phyloP scores from a whole-genome alignment of 2,888 invertebrate genomes.

The Idaea straminata region DNA sequence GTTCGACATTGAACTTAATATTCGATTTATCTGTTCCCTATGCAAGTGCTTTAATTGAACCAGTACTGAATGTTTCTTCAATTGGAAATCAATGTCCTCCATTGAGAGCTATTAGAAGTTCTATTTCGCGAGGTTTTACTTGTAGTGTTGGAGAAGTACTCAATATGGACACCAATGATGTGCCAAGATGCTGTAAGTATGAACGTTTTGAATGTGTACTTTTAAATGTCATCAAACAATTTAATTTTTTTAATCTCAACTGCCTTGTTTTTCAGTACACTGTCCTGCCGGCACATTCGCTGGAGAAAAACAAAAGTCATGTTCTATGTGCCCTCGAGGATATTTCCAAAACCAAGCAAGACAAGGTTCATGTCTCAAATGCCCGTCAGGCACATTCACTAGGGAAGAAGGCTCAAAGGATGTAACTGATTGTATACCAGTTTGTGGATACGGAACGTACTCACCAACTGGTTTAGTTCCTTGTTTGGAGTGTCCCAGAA shows the following conservation, averaged over 20 bases:
- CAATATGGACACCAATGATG: slow-evolving; percentile 94
- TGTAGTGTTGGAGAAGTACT: slow-evolving; percentile 96
- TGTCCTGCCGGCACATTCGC: slow-evolving; percentile 98
- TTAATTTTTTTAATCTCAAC: slow-evolving; percentile 6
- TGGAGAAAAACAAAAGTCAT: slow-evolving; percentile 92
- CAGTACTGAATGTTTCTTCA: slow-evolving; percentile 91
- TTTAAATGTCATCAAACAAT: slow-evolving; percentile 4
- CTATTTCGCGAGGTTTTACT: slow-evolving; percentile 93
- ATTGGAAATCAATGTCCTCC: slow-evolving; percentile 97
- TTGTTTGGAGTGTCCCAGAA: slow-evolving; percentile 95
- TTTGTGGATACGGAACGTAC: slow-evolving; percentile 97
- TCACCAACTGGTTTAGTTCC: slow-evolving; percentile 96
- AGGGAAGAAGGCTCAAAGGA: slow-evolving; percentile 94
- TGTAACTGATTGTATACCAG: slow-evolving; percentile 92
- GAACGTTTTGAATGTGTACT: slow-evolving; percentile 7
- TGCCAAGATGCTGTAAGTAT: slow-evolving; percentile 93
- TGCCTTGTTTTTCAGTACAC: slow-evolving; percentile 84
- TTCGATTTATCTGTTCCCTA: slow-evolving; percentile 96
- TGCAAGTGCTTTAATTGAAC: slow-evolving; percentile 93
- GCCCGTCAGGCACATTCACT: slow-evolving; percentile 96
- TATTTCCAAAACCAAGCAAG: slow-evolving; percentile 96
- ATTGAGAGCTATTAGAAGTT: slow-evolving; percentile 90
- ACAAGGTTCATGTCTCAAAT: slow-evolving; percentile 93
- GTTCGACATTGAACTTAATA: slow-evolving; percentile 94
- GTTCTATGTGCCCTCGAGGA: slow-evolving; percentile 94